Evolutionary conservation across 2,888 invertebrate genomes (phyloP), one percentile per base, ranked within the genome.

Genomic region (Galerucella nymphaeae): DNA sequence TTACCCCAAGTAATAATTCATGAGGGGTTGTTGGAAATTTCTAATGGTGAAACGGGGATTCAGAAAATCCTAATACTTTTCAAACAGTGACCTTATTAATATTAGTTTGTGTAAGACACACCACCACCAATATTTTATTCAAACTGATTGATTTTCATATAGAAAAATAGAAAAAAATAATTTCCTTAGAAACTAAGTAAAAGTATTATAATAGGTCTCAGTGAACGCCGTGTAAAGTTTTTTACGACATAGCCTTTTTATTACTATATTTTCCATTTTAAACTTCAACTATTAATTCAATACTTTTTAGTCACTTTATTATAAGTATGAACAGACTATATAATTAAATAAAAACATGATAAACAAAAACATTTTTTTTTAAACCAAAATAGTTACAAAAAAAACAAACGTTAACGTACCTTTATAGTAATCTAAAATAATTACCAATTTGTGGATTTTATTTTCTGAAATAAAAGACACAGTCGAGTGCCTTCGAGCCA

Each of bases 11-110:
- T 41, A 67, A 42, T 58, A 68, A 72, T 64, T 72, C 67, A 72
- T 64, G 64, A 72, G 72, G 72, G 72, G 72, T 72, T 58, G 68
- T 55, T 50, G n/a, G 72, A 66, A 20, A 41, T 72, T 66, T 72
- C 38, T 67, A 62, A 30, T 62, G 53, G 30, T 50, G 50, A 20
- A 61, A 61, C 48, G 23, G 67, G 67, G 50, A 69, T 69, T 57
- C 59, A 57, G 4, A 45, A 70, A 70, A 64, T 63, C 63, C 70
- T 20, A 70, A 70, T 57, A 42, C 16, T n/a, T 53, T 53, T 41
- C 23, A 69, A 53, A 69, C 69, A 63, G 62, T 55, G 69, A 69
- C 69, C 69, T 69, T 69, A 63, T 41, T 41, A 18, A 42, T 58
- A 13, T 58, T n/a, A 58, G 23, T 58, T 58, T 13, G 2, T 14